A percentile compares a stretch with the other conserved stretches of the same genome.
Conservation (phyloP, 2,113 vertebrate species). For the Anseranas semipalmata region DNA sequence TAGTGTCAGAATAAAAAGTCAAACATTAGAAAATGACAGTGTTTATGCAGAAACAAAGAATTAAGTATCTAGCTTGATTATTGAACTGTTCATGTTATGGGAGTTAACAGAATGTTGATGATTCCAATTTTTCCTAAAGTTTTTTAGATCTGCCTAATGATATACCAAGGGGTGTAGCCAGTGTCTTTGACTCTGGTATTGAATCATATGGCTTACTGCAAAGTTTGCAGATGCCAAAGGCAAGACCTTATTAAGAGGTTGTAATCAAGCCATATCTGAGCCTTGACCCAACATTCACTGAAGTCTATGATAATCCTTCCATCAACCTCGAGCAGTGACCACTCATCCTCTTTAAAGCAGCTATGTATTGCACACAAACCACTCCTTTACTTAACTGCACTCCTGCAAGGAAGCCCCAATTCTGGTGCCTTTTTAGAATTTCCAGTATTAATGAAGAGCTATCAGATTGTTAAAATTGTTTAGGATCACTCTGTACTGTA, state of each 20-base stretch:
- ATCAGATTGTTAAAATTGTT: background rate
- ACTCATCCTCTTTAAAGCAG: rapidly evolving
- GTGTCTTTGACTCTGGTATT: background rate
- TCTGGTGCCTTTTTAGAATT: background rate
- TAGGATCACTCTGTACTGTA: background rate
- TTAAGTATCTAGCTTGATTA: background rate
- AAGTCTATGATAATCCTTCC: background rate
- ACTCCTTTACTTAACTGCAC: background rate
- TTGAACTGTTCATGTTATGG: background rate
- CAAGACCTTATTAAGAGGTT: background rate
- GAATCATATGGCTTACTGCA: background rate
- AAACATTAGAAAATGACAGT: background rate
- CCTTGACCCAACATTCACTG: background rate
- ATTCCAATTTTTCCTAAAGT: background rate
- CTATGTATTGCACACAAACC: rapidly evolving
- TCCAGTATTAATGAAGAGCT: background rate
- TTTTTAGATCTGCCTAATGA: background rate
- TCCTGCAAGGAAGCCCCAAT: background rate
- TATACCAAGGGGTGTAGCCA: background rate
- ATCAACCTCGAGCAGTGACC: rapidly evolving
- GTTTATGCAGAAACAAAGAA: background rate
- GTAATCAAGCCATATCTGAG: background rate
- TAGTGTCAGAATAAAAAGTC: background rate
- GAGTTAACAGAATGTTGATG: background rate
- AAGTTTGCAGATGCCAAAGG: slow-evolving; percentile 21